Conservation (phyloP, 1,140 invertebrate genomes). For the Drosophila trapezifrons region DNA sequence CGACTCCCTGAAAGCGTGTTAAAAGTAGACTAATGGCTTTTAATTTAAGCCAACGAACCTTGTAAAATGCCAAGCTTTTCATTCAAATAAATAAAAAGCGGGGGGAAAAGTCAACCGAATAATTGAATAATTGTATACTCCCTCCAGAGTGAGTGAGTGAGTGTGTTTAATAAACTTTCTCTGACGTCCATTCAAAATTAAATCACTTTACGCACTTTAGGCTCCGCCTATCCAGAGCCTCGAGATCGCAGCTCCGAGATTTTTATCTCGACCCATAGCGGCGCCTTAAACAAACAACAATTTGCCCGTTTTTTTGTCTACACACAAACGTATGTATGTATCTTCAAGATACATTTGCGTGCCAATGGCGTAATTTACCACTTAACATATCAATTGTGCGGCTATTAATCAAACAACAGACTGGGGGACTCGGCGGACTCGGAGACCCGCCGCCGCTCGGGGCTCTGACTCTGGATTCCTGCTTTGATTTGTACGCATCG, state of each 20-base stretch:
- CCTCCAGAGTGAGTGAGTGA: slow-evolving; percentile 23
- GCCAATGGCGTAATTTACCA: slow-evolving; percentile 82
- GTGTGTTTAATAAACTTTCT: slow-evolving; percentile 48
- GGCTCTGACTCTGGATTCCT: slow-evolving; percentile 58
- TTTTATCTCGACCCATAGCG: slow-evolving; percentile 60
- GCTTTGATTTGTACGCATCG: slow-evolving; percentile 82
- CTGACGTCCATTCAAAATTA: slow-evolving; percentile 68
- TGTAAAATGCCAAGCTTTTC: slow-evolving; percentile 27
- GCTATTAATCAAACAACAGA: slow-evolving; percentile 79
- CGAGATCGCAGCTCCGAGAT: slow-evolving; percentile 25
- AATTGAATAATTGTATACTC: slow-evolving; percentile 71
- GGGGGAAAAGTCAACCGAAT: slow-evolving; percentile 40
- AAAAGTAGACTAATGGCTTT: slow-evolving; percentile 74
- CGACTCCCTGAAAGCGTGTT: slow-evolving; percentile 59
- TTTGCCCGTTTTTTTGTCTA: slow-evolving; percentile 60
- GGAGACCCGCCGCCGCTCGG: slow-evolving; percentile 3
- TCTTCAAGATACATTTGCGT: slow-evolving; percentile 73
- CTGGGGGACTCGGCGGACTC: slow-evolving; percentile 1
- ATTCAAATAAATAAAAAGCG: background rate
- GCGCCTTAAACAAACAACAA: slow-evolving; percentile 80
- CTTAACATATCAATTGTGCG: slow-evolving; percentile 82
- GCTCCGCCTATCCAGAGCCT: slow-evolving; percentile 45
- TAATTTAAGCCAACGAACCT: slow-evolving; percentile 62
- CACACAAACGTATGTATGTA: slow-evolving; percentile 24
- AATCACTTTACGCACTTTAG: slow-evolving; percentile 69